phyloP scores from a whole-genome alignment of 2,888 invertebrate species.

The Eremobia ochroleuca region DNA sequence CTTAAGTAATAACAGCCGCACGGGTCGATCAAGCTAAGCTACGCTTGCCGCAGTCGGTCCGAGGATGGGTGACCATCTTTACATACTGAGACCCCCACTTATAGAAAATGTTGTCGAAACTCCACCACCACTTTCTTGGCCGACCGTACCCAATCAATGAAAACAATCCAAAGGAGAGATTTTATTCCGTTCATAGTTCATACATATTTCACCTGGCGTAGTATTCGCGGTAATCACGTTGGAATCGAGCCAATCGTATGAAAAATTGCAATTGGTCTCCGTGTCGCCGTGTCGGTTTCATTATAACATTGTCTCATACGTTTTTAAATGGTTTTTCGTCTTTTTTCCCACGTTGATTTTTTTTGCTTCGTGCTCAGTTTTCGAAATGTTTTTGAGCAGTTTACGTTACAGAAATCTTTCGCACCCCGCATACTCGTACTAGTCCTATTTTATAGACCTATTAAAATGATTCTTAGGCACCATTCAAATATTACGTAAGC shows the following conservation, averaged over 20 bases:
- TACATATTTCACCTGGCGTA: constrained; percentile 74
- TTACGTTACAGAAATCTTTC: background rate
- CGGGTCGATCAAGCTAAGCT: too few relatives aligned
- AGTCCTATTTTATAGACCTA: too few relatives aligned
- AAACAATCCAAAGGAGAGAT: constrained; percentile 70
- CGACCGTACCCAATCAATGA: constrained; percentile 71
- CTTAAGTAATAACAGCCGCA: too few relatives aligned
- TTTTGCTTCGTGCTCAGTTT: constrained; percentile 20
- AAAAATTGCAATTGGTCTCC: constrained; percentile 55
- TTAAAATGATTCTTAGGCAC: too few relatives aligned
- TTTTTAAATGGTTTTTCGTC: constrained; percentile 33
- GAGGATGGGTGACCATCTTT: too few relatives aligned
- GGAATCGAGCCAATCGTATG: constrained; percentile 62
- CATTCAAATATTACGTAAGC: too few relatives aligned
- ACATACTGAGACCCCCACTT: too few relatives aligned
- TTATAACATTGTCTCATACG: constrained; percentile 46
- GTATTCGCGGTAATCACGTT: constrained; percentile 62
- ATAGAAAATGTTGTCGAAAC: background rate
- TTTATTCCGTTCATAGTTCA: constrained; percentile 76
- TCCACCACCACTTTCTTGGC: background rate
- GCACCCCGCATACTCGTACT: too few relatives aligned
- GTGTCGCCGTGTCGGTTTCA: constrained; percentile 56
- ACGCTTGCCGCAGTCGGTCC: too few relatives aligned
- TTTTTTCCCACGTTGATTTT: constrained; percentile 7
- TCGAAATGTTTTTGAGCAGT: constrained; percentile 4